Conservation (phyloP, 2,888 invertebrate species). For the Rosalia funebris region DNA sequence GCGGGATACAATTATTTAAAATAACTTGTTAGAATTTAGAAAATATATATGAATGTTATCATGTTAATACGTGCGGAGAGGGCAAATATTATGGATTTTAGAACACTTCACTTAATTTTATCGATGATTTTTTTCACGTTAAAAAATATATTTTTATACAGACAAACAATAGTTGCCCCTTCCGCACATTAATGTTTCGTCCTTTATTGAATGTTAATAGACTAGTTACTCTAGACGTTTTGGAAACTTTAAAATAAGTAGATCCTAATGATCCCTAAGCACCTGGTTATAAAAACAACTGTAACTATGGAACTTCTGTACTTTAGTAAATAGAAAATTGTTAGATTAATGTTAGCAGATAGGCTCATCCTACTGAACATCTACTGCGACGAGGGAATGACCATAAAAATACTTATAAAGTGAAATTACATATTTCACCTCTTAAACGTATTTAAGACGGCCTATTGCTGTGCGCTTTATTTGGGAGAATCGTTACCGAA, state of each 20-base stretch:
- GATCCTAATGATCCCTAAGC: conserved; percentile 11
- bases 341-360: conserved; percentile 11
- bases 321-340: conserved; percentile 10
- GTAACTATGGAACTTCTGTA: conserved; percentile 9
- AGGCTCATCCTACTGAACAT: conserved; percentile 9
- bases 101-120: neutral
- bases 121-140: neutral
- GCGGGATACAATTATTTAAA: no score
- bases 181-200: conserved; percentile 6
- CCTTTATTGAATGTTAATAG: conserved; percentile 18
- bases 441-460: neutral
- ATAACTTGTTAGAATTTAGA: no score
- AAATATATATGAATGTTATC: no score
- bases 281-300: neutral
- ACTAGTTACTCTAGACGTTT: neutral
- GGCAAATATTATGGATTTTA: neutral
- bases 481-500: no score
- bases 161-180: neutral
- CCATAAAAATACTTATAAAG: no score
- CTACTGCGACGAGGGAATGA: neutral
- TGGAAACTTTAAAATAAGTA: conserved; percentile 6
- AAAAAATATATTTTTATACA: neutral
- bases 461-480: no score
- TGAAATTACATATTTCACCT: no score
- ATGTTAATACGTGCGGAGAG: neutral